phyloP scores from a whole-genome alignment of 2,888 invertebrate genomes.

The Leptarthrus brevirostris region DNA sequence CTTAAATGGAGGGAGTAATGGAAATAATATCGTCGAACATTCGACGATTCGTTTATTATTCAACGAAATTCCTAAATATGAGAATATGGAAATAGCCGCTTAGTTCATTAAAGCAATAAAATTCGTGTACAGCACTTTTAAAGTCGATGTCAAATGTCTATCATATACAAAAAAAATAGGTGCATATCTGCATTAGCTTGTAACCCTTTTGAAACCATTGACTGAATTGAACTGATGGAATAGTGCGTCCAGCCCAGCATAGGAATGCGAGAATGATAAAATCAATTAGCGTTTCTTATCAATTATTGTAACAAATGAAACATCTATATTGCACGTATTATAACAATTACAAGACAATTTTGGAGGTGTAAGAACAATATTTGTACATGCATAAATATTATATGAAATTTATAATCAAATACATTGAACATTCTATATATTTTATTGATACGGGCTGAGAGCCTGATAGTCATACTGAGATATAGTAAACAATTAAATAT shows the following conservation, averaged over 20 bases:
- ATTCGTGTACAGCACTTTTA: not conserved
- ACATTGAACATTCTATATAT: constrained; percentile 41
- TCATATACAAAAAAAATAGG: not conserved
- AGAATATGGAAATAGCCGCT: too few relatives aligned
- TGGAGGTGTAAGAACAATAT: constrained; percentile 22
- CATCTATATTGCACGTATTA: constrained; percentile 25
- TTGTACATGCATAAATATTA: constrained; percentile 34
- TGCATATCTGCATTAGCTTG: constrained; percentile 11
- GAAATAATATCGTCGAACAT: too few relatives aligned
- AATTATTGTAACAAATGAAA: constrained; percentile 32
- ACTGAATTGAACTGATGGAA: not conserved
- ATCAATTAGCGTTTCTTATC: constrained; percentile 34
- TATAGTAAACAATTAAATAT: constrained; percentile 33
- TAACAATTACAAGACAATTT: constrained; percentile 25
- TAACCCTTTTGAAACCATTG: not conserved
- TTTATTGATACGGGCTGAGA: constrained; percentile 14
- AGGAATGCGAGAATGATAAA: constrained; percentile 10
- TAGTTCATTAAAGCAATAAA: not conserved
- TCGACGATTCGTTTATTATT: too few relatives aligned
- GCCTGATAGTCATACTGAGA: constrained; percentile 27
- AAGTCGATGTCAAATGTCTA: not conserved
- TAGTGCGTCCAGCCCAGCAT: constrained; percentile 10
- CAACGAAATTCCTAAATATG: too few relatives aligned
- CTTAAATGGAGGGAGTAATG: too few relatives aligned
- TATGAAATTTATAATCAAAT: constrained; percentile 34